These are phyloP conservation scores for Littorina saxatilis DNA, from an alignment of 1,140 invertebrate species.

Conservation along the genomic window DNA sequence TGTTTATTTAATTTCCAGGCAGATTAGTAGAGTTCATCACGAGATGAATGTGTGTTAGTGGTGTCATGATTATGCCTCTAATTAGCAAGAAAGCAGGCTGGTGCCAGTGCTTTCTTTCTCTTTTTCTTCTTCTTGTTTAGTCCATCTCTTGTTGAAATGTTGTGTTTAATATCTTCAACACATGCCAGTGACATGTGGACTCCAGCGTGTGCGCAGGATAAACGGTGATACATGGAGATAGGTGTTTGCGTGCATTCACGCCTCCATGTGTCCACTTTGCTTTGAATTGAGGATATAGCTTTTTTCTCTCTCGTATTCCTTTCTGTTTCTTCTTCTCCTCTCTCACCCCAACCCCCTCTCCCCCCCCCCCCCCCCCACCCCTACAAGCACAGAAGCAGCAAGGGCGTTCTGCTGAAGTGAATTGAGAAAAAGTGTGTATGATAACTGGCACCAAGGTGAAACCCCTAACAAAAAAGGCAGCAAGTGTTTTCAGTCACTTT, in stretches of 20 bases:
- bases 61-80: too few relatives aligned
- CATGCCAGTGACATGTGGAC: background rate
- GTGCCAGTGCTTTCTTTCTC: too few relatives aligned
- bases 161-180: background rate
- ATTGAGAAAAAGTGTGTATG: background rate
- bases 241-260: background rate
- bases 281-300: background rate
- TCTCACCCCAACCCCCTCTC: too few relatives aligned
- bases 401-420: background rate
- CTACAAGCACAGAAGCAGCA: too few relatives aligned
- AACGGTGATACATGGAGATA: background rate
- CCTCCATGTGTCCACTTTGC: too few relatives aligned
- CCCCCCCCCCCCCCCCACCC: background rate
- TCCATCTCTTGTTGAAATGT: background rate
- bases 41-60: too few relatives aligned
- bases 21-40: too few relatives aligned
- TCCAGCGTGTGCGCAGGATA: too few relatives aligned
- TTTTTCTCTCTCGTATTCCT: background rate
- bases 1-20: too few relatives aligned
- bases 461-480: background rate
- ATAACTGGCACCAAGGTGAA: background rate
- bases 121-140: too few relatives aligned
- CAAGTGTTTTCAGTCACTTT: background rate
- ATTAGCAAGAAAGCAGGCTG: too few relatives aligned
- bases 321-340: too few relatives aligned